Percentiles rank a stretch among this genome's conserved stretches.
phyloP scores from a whole-genome alignment of 1,140 invertebrate species.

The Ceratosolen fusciceps region DNA sequence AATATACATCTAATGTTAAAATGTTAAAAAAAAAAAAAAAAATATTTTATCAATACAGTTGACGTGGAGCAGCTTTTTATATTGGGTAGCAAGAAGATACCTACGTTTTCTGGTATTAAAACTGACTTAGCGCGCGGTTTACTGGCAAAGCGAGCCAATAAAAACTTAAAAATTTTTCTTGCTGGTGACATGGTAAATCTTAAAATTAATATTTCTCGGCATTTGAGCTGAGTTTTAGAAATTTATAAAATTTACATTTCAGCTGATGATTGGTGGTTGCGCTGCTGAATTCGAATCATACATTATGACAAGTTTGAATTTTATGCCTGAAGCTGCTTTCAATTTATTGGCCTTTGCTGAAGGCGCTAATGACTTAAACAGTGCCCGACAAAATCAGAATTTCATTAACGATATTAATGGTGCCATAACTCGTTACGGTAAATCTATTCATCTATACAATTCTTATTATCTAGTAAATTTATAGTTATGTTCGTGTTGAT shows the following conservation, averaged over 20 bases:
- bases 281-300: constrained; percentile 78
- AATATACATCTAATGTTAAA: neutral
- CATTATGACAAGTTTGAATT: constrained; percentile 78
- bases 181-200: constrained; percentile 64
- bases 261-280: constrained; percentile 76
- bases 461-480: too few species aligned
- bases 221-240: neutral
- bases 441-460: constrained; percentile 32
- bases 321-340: constrained; percentile 70
- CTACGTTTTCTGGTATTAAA: constrained; percentile 83
- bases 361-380: constrained; percentile 57
- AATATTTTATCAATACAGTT: constrained; percentile 72
- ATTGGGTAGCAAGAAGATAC: constrained; percentile 74
- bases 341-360: constrained; percentile 66
- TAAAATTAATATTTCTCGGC: neutral
- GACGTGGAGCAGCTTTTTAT: constrained; percentile 80
- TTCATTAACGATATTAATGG: constrained; percentile 65
- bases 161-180: constrained; percentile 76
- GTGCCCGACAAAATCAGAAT: constrained; percentile 68
- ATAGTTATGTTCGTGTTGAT: neutral
- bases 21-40: neutral
- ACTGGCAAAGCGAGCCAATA: constrained; percentile 73
- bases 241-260: neutral
- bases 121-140: constrained; percentile 77
- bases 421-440: constrained; percentile 72